phyloP scores from a whole-genome alignment of 1,140 invertebrate genomes.

The Drosophila albomicans region DNA sequence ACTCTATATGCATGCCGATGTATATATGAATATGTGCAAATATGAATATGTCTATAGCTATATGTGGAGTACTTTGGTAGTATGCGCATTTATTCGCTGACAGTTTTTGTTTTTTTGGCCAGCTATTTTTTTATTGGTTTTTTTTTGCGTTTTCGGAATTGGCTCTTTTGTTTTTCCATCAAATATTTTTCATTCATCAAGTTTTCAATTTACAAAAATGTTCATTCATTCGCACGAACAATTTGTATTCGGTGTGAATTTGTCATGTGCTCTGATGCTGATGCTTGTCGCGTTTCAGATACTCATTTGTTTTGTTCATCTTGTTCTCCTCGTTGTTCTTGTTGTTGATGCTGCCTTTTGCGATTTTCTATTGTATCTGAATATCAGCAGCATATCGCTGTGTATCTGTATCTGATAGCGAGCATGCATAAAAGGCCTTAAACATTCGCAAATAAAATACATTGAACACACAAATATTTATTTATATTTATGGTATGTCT shows the following conservation, averaged over 20 bases:
- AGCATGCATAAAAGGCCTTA: slow-evolving; percentile 18
- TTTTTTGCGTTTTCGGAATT: slow-evolving; percentile 44
- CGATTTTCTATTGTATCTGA: slow-evolving; percentile 43
- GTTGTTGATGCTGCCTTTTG: slow-evolving; percentile 20
- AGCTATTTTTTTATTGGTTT: background rate
- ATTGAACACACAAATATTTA: background rate
- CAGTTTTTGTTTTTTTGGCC: slow-evolving; percentile 28
- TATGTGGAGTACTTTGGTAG: slow-evolving; percentile 2
- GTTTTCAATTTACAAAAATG: slow-evolving; percentile 83
- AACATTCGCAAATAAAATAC: background rate
- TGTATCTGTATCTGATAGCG: slow-evolving; percentile 42
- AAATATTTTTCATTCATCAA: slow-evolving; percentile 84
- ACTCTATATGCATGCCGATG: background rate
- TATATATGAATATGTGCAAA: background rate
- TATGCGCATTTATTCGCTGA: slow-evolving; percentile 49
- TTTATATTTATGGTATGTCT: background rate
- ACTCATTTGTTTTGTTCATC: slow-evolving; percentile 27
- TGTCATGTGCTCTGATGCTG: slow-evolving; percentile 69
- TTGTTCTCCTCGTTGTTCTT: slow-evolving; percentile 20
- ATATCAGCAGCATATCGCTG: slow-evolving; percentile 12
- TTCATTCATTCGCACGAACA: slow-evolving; percentile 82
- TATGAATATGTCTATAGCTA: slow-evolving; percentile 2
- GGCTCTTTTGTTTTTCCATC: slow-evolving; percentile 81
- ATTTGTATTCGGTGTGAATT: slow-evolving; percentile 84
- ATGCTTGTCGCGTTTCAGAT: slow-evolving; percentile 15